Conservation (phyloP, 2,113 vertebrate genomes). For the Pycnonotus jocosus region DNA sequence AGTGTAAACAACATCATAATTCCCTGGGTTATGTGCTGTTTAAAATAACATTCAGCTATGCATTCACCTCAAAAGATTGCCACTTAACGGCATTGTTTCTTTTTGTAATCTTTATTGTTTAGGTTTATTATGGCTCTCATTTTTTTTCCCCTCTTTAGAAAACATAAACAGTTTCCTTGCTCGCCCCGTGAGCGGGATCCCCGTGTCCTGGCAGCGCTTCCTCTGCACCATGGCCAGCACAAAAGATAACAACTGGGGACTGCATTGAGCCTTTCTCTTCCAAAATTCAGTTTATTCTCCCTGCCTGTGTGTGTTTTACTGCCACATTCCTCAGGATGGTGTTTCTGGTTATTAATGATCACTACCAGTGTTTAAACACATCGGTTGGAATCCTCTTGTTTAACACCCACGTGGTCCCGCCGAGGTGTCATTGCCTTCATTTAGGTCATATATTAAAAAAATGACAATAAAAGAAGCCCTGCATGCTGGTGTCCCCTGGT, state of each 20-base stretch:
- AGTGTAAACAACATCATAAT: slow-evolving; percentile 59
- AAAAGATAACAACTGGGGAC: background rate
- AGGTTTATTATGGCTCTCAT: slow-evolving; percentile 33
- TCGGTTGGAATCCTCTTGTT: background rate
- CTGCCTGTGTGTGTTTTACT: background rate
- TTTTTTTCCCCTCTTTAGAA: background rate
- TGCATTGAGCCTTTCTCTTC: background rate
- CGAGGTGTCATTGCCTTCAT: background rate
- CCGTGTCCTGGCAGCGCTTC: background rate
- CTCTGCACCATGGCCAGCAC: rapidly evolving
- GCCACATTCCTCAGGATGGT: background rate
- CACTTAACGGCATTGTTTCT: slow-evolving; percentile 21
- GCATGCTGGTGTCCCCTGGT: background rate
- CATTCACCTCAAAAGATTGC: slow-evolving; percentile 48
- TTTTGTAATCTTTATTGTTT: slow-evolving; percentile 54
- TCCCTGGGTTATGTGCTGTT: slow-evolving; percentile 48
- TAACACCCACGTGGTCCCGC: rapidly evolving
- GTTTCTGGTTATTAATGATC: background rate
- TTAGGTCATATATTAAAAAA: background rate
- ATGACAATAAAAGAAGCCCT: background rate
- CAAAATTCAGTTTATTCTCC: background rate
- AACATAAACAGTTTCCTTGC: slow-evolving; percentile 30
- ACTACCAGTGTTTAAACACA: background rate
- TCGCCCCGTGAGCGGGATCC: rapidly evolving
- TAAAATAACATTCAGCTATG: slow-evolving; percentile 51